Base-by-base conservation (phyloP, 2,888 invertebrate genomes). In the Sacculina carcini region DNA sequence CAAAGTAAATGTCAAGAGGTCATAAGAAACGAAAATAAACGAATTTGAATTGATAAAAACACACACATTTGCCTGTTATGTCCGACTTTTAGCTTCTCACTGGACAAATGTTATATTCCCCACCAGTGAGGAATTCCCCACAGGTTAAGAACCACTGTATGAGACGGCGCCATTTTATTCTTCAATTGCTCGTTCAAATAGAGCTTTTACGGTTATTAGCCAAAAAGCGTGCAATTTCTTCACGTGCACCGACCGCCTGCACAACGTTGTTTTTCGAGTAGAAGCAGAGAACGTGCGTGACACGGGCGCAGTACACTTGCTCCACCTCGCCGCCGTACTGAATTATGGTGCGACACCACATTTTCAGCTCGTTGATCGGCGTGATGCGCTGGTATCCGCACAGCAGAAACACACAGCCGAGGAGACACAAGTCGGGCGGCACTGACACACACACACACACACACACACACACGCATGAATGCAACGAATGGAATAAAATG, bases 281-380 rank as follows among this genome's bases (percentile, higher is more conserved):
- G 60, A 85, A 79, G 62, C 89, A 86, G 31, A 96, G 69, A 32
- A 94, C 78, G 65, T 94, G 94, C 1, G 94, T 92, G 44, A 89
- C 83, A 32, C 84, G 72, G 12, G 77, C 47, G 5, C 54, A 51
- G 34, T 56, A 85, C 85, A 76, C 73, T 1, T 75, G 69, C 64
- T 89, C 89, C 34, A 92, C 76, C 62, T 89, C 85, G 4, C 90
- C 92, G 9, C 87, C 87, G 64, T 80, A 76, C 54, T 79, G 74
- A 52, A 74, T 73, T 50, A 87, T 80, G 0, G 78, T 74, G 66
- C 77, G 74, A 57, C 73, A 67, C 81, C 80, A 82, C 54, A 59
- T 64, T 58, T 57, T 64, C 58, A 58, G 66, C 58, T 58, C 62
- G 60, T 51, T 34, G 28, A 21, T 32, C 16, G 48, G 23, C 29